Evolutionary conservation across 1,140 invertebrate species (phyloP).

Genomic region (Sitobion miscanthi): DNA sequence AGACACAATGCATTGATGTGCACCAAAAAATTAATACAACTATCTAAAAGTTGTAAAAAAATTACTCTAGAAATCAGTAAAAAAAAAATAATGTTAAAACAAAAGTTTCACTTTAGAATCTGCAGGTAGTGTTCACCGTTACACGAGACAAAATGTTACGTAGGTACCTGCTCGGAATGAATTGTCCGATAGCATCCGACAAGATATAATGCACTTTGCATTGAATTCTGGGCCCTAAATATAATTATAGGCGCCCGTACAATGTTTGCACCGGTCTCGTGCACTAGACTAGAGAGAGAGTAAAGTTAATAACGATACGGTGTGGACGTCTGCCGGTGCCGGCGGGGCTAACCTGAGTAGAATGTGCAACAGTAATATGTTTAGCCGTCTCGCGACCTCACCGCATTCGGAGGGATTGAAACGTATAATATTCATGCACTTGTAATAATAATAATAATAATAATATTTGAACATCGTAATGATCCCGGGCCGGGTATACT

Average conservation of each 20-base stretch:
- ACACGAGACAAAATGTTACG: not conserved
- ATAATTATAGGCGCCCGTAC: not conserved
- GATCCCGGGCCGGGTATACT: not conserved
- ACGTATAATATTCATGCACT: not conserved
- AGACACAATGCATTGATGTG: too few species aligned
- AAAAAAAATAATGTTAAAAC: too few species aligned
- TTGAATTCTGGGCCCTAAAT: not conserved
- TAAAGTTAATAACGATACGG: not conserved
- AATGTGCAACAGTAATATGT: too few species aligned
- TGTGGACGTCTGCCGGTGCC: not conserved
- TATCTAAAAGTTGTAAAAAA: too few species aligned
- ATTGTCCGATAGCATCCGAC: not conserved
- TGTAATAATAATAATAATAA: not conserved
- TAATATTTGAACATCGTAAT: not conserved
- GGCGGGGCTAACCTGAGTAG: not conserved
- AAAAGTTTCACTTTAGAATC: not conserved
- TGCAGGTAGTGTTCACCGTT: too few species aligned
- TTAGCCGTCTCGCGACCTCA: not conserved
- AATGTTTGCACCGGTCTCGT: not conserved
- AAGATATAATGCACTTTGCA: not conserved
- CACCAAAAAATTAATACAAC: not conserved
- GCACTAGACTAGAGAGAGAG: too few species aligned
- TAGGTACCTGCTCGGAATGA: not conserved
- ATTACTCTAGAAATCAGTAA: too few species aligned
- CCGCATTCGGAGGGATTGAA: not conserved